Percentiles rank a stretch among this genome's conserved stretches.
Evolutionary conservation across 2,888 invertebrate species (phyloP).

Genomic region (Ophioninae sp.): DNA sequence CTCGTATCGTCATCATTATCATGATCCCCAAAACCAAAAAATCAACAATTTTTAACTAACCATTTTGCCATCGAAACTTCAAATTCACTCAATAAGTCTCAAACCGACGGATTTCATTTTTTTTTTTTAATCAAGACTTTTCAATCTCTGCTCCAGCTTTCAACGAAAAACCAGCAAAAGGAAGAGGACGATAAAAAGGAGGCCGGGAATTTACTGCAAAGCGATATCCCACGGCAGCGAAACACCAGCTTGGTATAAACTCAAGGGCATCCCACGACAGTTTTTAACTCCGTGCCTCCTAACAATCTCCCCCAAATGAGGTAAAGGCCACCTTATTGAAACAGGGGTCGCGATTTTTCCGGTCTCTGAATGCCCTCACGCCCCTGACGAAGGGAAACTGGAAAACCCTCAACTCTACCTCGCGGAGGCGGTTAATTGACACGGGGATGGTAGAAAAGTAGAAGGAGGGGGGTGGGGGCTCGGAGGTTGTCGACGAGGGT

Average conservation of each 20-base stretch:
- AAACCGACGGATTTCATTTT: no score
- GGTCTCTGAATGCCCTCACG: constrained; percentile 65
- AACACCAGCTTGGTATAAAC: constrained; percentile 50
- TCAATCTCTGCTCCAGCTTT: no score
- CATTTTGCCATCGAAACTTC: no score
- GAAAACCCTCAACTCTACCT: constrained; percentile 52
- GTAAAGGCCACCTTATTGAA: constrained; percentile 81
- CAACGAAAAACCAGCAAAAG: no score
- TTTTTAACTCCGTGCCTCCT: constrained; percentile 78
- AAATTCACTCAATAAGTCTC: no score
- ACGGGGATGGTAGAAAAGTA: constrained; percentile 65
- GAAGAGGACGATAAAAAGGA: constrained; percentile 56
- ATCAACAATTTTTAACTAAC: no score
- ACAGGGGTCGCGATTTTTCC: constrained; percentile 81
- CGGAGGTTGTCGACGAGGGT: constrained; percentile 67
- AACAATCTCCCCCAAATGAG: constrained; percentile 81
- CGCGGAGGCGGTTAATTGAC: constrained; percentile 80
- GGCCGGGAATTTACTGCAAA: constrained; percentile 76
- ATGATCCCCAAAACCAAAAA: no score
- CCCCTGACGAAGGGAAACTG: constrained; percentile 25
- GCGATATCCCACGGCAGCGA: constrained; percentile 72
- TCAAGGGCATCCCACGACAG: constrained; percentile 70
- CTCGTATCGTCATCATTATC: no score
- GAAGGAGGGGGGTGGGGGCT: no score
- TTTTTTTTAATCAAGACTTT: no score